Percentiles rank a stretch among this genome's conserved stretches.
phyloP scores from a whole-genome alignment of 2,113 vertebrate species.

The Neotoma lepida region DNA sequence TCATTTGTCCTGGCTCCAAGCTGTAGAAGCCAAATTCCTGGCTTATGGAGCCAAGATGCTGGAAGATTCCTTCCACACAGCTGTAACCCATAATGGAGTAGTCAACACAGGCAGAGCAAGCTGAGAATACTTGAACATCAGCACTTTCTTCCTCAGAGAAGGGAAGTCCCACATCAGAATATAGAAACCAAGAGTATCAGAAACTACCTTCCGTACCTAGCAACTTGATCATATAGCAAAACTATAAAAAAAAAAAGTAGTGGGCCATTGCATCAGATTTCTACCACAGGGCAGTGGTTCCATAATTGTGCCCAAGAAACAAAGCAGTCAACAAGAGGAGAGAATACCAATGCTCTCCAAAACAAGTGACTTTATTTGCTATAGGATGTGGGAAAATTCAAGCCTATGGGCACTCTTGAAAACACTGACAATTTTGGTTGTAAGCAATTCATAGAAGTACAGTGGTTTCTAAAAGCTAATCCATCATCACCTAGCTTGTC shows the following conservation, averaged over 20 bases:
- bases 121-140: background rate
- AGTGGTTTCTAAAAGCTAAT: background rate
- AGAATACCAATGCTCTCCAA: background rate
- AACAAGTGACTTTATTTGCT: background rate
- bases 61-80: background rate
- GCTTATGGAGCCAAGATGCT: background rate
- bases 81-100: background rate
- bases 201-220: background rate
- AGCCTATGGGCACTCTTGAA: background rate
- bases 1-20: background rate
- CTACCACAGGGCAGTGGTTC: background rate
- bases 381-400: background rate
- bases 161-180: background rate
- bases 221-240: background rate
- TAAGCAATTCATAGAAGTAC: background rate
- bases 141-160: background rate
- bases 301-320: background rate
- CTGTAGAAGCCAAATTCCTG: conserved; percentile 11
- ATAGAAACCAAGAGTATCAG: background rate
- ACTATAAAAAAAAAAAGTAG: too few species aligned
- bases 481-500: background rate
- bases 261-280: background rate
- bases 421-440: background rate
- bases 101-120: background rate
- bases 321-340: background rate